Percentiles rank a stretch among this genome's conserved stretches.
Evolutionary conservation across 2,888 invertebrate genomes (phyloP).

Genomic region (Drosophila infuscata): DNA sequence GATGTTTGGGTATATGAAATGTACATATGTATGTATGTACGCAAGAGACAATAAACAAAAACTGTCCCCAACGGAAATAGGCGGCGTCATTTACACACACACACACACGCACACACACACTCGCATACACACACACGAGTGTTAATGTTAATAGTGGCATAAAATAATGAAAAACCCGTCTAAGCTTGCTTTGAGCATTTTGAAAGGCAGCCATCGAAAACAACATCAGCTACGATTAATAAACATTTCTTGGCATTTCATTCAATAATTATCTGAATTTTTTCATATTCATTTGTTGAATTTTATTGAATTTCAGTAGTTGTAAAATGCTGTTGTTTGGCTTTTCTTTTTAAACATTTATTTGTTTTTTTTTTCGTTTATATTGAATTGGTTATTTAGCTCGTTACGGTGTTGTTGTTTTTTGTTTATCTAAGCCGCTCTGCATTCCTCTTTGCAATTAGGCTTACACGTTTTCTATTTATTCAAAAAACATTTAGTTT

Average conservation of each 20-base stretch:
- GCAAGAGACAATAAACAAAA: conserved; percentile 19
- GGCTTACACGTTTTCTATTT: conserved; percentile 57
- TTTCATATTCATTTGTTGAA: conserved; percentile 15
- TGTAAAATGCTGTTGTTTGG: conserved; percentile 19
- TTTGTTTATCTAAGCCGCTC: conserved; percentile 49
- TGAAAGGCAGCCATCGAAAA: conserved; percentile 41
- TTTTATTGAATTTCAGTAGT: conserved; percentile 20
- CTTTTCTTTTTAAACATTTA: conserved; percentile 36
- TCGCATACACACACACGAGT: conserved; percentile 4
- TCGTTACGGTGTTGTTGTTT: conserved; percentile 29
- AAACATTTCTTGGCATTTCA: conserved; percentile 52
- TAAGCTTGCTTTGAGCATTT: conserved; percentile 19
- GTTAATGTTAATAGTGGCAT: conserved; percentile 28
- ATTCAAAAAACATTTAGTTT: conserved; percentile 54
- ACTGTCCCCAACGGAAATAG: conserved; percentile 44
- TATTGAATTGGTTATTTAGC: conserved; percentile 20
- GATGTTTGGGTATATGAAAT: not conserved
- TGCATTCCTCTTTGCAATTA: conserved; percentile 46
- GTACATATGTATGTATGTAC: conserved; percentile 4
- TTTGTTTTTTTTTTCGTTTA: not conserved
- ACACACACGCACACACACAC: conserved; percentile 2
- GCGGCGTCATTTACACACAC: conserved; percentile 13
- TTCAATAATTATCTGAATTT: conserved; percentile 51
- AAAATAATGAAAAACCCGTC: conserved; percentile 52
- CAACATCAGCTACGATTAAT: conserved; percentile 30